Conservation (phyloP, 1,140 invertebrate species). For the Ostrea edulis region DNA sequence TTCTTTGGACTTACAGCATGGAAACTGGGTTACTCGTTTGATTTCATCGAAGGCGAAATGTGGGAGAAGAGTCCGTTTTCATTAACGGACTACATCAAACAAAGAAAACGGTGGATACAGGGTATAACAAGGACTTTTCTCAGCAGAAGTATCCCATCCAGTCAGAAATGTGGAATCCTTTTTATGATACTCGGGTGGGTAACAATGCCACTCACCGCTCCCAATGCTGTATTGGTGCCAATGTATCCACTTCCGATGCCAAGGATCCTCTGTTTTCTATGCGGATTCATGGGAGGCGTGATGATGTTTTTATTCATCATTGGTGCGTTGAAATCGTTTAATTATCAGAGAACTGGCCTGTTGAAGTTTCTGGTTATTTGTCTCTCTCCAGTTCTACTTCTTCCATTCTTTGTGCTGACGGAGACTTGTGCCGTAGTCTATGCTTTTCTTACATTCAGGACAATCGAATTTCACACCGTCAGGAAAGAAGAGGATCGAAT, state of each 20-base stretch:
- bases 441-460: slow-evolving; percentile 53
- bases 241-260: slow-evolving; percentile 93
- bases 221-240: slow-evolving; percentile 91
- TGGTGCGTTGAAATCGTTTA: slow-evolving; percentile 96
- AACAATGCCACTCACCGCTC: slow-evolving; percentile 94
- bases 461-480: slow-evolving; percentile 58
- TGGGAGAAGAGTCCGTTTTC: slow-evolving; percentile 98
- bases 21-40: slow-evolving; percentile 80
- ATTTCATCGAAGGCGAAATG: slow-evolving; percentile 88
- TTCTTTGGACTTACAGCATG: slow-evolving; percentile 96
- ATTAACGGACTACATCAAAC: slow-evolving; percentile 95
- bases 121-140: slow-evolving; percentile 97
- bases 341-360: slow-evolving; percentile 90
- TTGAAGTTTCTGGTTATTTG: slow-evolving; percentile 87
- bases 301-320: slow-evolving; percentile 98
- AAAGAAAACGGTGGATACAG: slow-evolving; percentile 97
- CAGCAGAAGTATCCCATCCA: slow-evolving; percentile 90
- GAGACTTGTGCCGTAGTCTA: slow-evolving; percentile 61
- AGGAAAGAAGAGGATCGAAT: slow-evolving; percentile 52
- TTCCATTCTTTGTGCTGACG: slow-evolving; percentile 59
- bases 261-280: slow-evolving; percentile 87
- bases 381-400: slow-evolving; percentile 52
- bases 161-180: slow-evolving; percentile 90
- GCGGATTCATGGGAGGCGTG: slow-evolving; percentile 92
- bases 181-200: slow-evolving; percentile 97